Evolutionary conservation across 2,888 invertebrate species (phyloP).

Genomic region (Drosophila buzzatii): DNA sequence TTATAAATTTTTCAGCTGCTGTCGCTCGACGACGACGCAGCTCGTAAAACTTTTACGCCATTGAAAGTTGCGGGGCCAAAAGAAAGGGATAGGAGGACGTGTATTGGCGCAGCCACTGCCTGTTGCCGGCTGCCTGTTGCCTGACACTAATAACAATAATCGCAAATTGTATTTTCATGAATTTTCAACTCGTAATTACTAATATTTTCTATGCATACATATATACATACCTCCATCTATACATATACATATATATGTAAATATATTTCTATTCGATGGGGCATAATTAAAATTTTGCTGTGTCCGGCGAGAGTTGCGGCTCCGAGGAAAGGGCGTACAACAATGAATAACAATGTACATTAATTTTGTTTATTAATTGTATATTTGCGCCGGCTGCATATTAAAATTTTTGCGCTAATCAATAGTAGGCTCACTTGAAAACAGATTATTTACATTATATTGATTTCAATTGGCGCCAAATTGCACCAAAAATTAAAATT

Average conservation of each 20-base stretch:
- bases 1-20: constrained; percentile 78
- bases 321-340: constrained; percentile 22
- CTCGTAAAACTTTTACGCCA: constrained; percentile 72
- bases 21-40: constrained; percentile 49
- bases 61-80: constrained; percentile 58
- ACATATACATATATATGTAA: constrained; percentile 9
- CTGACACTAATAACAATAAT: constrained; percentile 82
- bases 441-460: constrained; percentile 56
- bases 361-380: constrained; percentile 76
- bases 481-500: not conserved
- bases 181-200: constrained; percentile 83
- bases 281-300: constrained; percentile 81
- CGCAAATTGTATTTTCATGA: constrained; percentile 83
- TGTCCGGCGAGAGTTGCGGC: constrained; percentile 49
- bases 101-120: constrained; percentile 39
- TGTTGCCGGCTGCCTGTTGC: constrained; percentile 41
- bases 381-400: constrained; percentile 70
- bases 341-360: constrained; percentile 74
- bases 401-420: constrained; percentile 83
- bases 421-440: constrained; percentile 84
- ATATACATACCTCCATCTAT: constrained; percentile 34
- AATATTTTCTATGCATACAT: constrained; percentile 69
- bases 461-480: constrained; percentile 24
- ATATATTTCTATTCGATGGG: constrained; percentile 58
- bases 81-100: constrained; percentile 1